phyloP scores from a whole-genome alignment of 2,797 vertebrate genomes.

The Schizopygopsis pylzovi region DNA sequence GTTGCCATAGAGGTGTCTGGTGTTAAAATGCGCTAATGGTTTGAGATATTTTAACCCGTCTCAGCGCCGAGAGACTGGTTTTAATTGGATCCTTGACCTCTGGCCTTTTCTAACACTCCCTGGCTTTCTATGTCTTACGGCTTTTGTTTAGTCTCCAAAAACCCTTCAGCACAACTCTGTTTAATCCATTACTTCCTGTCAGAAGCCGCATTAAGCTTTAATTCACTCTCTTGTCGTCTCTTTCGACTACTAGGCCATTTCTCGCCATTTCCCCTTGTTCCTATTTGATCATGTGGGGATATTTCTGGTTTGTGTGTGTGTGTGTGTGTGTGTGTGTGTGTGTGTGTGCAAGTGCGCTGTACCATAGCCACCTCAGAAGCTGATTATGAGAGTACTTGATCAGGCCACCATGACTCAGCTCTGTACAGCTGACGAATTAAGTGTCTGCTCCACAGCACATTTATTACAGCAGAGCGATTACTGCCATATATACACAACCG shows the following conservation, averaged over 20 bases:
- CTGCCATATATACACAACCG: background rate
- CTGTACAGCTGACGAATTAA: conserved; percentile 31
- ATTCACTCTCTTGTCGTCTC: conserved; percentile 54
- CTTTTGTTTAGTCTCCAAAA: background rate
- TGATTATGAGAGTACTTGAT: conserved; percentile 45
- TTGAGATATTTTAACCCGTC: conserved; percentile 36
- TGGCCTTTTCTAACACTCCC: conserved; percentile 22
- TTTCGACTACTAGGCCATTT: conserved; percentile 13
- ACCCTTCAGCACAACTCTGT: background rate
- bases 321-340: conserved; percentile 18
- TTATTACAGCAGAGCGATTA: background rate
- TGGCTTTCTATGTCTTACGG: background rate
- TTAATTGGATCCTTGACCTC: conserved; percentile 47
- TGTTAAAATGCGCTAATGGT: conserved; percentile 41
- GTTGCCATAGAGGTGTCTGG: conserved; percentile 55
- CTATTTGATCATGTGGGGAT: background rate
- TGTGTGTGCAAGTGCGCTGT: conserved; percentile 35
- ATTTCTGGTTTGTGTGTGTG: conserved; percentile 30
- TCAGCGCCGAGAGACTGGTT: background rate
- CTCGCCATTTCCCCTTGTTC: conserved; percentile 9
- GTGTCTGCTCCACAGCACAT: conserved; percentile 7
- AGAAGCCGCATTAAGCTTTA: conserved; percentile 29
- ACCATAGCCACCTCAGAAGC: background rate
- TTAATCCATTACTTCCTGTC: conserved; percentile 44
- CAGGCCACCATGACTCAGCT: conserved; percentile 8